Evolutionary conservation across 2,113 vertebrate genomes (phyloP).

Genomic region (Sorex fumeus): DNA sequence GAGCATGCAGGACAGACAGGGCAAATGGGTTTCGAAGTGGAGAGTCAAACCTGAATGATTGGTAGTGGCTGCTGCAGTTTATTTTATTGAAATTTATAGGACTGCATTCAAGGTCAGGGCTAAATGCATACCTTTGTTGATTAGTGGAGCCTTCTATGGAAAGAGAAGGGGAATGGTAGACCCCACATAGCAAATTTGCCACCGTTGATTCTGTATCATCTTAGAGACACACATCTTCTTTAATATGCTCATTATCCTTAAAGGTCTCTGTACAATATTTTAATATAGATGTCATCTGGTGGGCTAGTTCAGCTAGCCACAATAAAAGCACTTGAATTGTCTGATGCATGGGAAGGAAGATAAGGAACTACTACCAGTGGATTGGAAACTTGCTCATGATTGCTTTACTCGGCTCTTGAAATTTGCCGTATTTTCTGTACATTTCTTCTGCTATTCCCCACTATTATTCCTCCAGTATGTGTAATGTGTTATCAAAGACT

Average conservation of each 20-base stretch:
- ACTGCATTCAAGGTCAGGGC: slow-evolving; percentile 10
- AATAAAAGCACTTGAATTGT: neutral
- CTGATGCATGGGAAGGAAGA: slow-evolving; percentile 3
- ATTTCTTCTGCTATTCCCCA: neutral
- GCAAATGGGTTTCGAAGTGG: slow-evolving; percentile 48
- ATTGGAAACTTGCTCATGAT: neutral
- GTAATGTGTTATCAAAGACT: neutral
- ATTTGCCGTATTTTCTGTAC: neutral
- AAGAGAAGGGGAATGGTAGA: neutral
- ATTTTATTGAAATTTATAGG: neutral
- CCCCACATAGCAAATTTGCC: neutral
- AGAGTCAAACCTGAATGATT: slow-evolving; percentile 17
- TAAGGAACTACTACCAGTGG: neutral
- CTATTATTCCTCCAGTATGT: neutral
- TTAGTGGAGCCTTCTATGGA: neutral
- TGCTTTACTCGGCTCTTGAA: neutral
- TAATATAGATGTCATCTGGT: neutral
- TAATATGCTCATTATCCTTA: neutral
- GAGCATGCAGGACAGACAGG: neutral
- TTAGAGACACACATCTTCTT: neutral
- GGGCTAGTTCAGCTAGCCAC: neutral
- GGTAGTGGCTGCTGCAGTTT: neutral
- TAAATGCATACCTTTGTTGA: neutral
- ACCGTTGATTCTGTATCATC: slow-evolving; percentile 22
- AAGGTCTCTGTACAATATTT: neutral